These are phyloP conservation scores for Festucalex cinctus DNA, from an alignment of 2,113 vertebrate genomes.

Conservation along the genomic window DNA sequence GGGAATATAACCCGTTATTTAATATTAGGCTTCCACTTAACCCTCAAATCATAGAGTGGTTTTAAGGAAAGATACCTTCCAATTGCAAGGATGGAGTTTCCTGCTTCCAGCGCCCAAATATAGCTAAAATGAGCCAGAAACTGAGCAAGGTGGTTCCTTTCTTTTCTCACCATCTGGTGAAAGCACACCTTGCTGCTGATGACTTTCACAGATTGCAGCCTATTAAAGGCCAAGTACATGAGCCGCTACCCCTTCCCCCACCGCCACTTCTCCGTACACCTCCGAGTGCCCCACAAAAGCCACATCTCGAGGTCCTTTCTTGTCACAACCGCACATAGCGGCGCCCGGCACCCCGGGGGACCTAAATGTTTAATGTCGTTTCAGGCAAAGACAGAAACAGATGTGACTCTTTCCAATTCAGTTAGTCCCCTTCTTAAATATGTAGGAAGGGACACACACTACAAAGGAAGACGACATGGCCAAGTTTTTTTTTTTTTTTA, in stretches of 20 bases:
- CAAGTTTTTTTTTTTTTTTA: too few relatives aligned
- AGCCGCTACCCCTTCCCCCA: conserved; percentile 13
- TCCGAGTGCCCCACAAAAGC: conserved; percentile 22
- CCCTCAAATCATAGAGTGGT: conserved; percentile 34
- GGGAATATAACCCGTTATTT: conserved; percentile 43
- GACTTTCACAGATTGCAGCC: conserved; percentile 60
- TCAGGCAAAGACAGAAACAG: conserved; percentile 67
- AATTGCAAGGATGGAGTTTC: conserved; percentile 33
- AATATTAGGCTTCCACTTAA: conserved; percentile 46
- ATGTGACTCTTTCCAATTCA: conserved; percentile 64
- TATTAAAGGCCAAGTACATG: conserved; percentile 43
- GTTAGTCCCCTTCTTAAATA: conserved; percentile 54
- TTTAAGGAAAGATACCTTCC: conserved; percentile 26
- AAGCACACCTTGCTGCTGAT: conserved; percentile 62
- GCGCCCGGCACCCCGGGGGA: conserved; percentile 29
- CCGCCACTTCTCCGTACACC: conserved; percentile 8
- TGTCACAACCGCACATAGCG: conserved; percentile 13
- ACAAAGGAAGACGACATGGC: conserved; percentile 31
- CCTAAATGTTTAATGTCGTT: conserved; percentile 67
- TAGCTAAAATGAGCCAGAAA: conserved; percentile 42
- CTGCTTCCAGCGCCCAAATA: conserved; percentile 32
- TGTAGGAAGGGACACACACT: conserved; percentile 29
- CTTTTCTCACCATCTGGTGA: conserved; percentile 25
- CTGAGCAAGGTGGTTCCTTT: conserved; percentile 32
- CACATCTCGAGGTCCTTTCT: conserved; percentile 36